phyloP scores from a whole-genome alignment of 2,888 invertebrate species.

The Oscheius sp. region DNA sequence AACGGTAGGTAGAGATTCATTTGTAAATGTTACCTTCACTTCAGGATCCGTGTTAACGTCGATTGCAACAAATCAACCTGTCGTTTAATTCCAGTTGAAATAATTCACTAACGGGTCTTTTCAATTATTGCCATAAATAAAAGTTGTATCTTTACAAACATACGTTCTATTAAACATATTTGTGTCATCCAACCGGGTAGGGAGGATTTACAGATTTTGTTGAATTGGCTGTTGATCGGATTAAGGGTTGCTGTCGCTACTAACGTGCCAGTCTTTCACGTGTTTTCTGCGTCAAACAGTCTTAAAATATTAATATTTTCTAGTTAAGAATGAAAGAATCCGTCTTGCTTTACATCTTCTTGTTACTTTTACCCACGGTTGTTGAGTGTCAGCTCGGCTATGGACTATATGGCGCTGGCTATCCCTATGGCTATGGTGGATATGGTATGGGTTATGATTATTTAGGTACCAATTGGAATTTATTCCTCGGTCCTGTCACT shows the following conservation, averaged over 20 bases:
- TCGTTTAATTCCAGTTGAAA: neutral
- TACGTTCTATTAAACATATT: neutral
- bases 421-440: conserved; percentile 11
- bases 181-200: conserved; percentile 2
- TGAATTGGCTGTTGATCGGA: conserved; percentile 26
- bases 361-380: neutral
- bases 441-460: conserved; percentile 24
- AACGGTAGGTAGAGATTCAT: conserved; percentile 10
- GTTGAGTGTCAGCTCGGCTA: neutral
- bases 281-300: conserved; percentile 2
- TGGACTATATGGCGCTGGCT: neutral
- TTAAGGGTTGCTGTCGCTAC: conserved; percentile 14
- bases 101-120: neutral
- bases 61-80: neutral
- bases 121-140: conserved; percentile 7
- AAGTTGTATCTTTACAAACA: neutral
- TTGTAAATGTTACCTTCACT: neutral
- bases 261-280: neutral
- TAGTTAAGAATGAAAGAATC: neutral
- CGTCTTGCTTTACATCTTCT: neutral
- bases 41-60: conserved; percentile 8
- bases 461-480: conserved; percentile 22
- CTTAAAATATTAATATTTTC: neutral
- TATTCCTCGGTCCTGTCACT: conserved; percentile 11
- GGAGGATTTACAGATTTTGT: conserved; percentile 20